Evolutionary conservation across 2,113 vertebrate species (phyloP).

Genomic region (Cariama cristata): DNA sequence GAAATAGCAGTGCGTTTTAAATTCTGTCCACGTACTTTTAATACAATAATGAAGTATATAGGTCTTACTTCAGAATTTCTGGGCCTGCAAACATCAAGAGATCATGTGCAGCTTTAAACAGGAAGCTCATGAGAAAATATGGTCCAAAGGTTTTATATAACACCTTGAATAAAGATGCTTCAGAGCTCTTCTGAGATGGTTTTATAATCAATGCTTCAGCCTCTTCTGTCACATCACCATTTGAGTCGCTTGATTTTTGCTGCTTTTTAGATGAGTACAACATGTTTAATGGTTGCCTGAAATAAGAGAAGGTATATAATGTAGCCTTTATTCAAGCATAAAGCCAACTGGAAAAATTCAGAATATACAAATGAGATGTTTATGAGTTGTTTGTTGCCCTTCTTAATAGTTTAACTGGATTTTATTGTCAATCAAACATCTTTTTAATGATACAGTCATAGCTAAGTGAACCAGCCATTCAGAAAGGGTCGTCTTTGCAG

Average conservation of each 20-base stretch:
- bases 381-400: not conserved
- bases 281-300: conserved; percentile 69
- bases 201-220: conserved; percentile 87
- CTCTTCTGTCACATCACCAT: conserved; percentile 80
- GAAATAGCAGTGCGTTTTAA: not conserved
- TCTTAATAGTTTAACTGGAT: not conserved
- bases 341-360: not conserved
- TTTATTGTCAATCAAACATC: not conserved
- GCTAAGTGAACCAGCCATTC: not conserved
- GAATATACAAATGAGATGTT: not conserved
- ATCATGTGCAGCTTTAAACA: conserved; percentile 93
- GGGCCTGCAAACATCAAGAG: conserved; percentile 94
- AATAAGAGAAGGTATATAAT: not conserved
- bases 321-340: not conserved
- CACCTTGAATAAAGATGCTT: conserved; percentile 89
- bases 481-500: not conserved
- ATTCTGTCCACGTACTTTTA: not conserved
- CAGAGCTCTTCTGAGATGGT: conserved; percentile 65
- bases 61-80: conserved; percentile 87
- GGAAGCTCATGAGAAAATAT: conserved; percentile 92
- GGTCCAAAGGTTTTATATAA: conserved; percentile 93
- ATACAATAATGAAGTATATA: not conserved
- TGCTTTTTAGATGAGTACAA: conserved; percentile 78
- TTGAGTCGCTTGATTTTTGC: conserved; percentile 42
- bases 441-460: not conserved